Base-by-base conservation (phyloP, 53 echinoderm and acorn worm species). In the Zoroaster sp. region DNA sequence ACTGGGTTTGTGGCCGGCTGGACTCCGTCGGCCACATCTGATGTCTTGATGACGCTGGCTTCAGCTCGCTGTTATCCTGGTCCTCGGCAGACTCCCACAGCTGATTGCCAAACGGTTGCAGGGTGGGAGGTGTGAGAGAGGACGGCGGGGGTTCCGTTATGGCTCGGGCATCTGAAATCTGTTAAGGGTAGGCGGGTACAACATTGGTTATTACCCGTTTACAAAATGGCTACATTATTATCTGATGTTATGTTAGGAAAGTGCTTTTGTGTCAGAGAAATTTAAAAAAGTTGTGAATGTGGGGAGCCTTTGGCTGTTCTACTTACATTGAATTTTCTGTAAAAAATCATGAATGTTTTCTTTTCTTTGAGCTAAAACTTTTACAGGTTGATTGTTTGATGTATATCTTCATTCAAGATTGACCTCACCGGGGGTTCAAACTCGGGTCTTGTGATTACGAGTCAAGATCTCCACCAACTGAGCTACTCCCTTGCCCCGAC, bases 111-210 rank as follows among this genome's bases (percentile, higher is more conserved):
- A 83, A 83, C 3, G 83, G 2, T 5, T 81, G 81, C 43, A 68
- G 12, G 40, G 68, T 68, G 17, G 45, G 0, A 17, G 69, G 68
- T 0, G 69, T 69, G 21, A 83, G 30, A 40, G 83, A 69, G 0
- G 83, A 68, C 0, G 83, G 83, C 33, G 83, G 83, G 69, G 83
- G 83, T 18, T 83, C 83, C 11, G 83, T 83, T 15, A 83, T 83
- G 69, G 83, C 83, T 12, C 69, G 49, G 32, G 83, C 69, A 69
- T 83, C 83, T 4, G 69, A 33, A 69, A 83, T 83, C 83, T 83
- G 83, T 10, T 32, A 11, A 21, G 3, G 12, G 25, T 4, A 12
- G 1, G 49, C 49, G 8, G 8, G 8, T 14, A 47, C 8, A 47
- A 47, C 49, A 8, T 47, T 47, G 14, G 49, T 10, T 10, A 47